Percentiles rank a stretch among this genome's conserved stretches.
phyloP scores from a whole-genome alignment of 2,797 vertebrate genomes.

The Esox lucius region DNA sequence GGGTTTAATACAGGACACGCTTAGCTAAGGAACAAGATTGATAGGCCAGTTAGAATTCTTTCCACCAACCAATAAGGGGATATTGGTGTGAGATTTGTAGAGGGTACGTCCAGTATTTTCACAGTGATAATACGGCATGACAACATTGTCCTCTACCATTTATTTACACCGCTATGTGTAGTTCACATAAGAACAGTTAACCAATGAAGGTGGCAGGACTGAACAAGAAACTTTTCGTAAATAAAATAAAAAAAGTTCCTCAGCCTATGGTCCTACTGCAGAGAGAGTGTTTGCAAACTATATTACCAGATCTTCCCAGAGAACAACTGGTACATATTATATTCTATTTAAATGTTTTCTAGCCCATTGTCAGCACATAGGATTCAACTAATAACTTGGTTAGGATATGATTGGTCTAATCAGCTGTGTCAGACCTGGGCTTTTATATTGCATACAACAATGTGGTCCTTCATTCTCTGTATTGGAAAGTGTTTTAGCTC shows the following conservation, averaged over 20 bases:
- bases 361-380: background rate
- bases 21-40: background rate
- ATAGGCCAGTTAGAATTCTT: background rate
- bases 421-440: background rate
- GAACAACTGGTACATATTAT: no score
- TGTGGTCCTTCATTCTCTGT: background rate
- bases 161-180: background rate
- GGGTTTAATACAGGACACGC: no score
- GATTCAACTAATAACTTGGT: background rate
- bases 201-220: background rate
- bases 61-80: background rate
- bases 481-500: background rate
- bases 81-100: constrained; percentile 1
- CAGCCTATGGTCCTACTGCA: background rate
- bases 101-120: background rate
- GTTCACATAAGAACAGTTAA: background rate
- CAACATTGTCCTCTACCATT: background rate
- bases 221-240: background rate
- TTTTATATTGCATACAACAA: background rate
- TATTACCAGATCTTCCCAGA: no score
- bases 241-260: background rate
- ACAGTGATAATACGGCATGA: background rate
- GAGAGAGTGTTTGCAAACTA: background rate
- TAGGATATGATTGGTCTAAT: background rate
- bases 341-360: background rate